Conservation (phyloP, 2,797 vertebrate species). For the Ctenochaetus hawaiiensis region DNA sequence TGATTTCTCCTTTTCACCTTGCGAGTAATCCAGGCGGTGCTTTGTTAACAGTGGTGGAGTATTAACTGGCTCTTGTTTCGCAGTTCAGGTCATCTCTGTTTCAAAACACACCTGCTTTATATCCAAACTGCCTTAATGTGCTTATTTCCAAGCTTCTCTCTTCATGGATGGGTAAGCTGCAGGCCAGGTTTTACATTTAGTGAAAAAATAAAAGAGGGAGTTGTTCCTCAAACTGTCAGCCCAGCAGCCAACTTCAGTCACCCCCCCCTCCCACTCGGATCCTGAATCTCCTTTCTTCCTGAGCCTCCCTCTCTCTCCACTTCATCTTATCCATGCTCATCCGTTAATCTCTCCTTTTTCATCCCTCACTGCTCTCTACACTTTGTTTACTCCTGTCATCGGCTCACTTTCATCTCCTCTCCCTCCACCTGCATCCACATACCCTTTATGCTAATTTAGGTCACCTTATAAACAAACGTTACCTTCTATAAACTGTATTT, state of each 20-base stretch:
- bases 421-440: conserved; percentile 17
- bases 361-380: conserved; percentile 38
- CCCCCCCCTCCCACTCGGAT: conserved; percentile 38
- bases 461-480: not conserved
- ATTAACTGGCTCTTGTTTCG: conserved; percentile 52
- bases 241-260: conserved; percentile 33
- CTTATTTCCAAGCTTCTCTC: conserved; percentile 19
- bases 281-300: conserved; percentile 50
- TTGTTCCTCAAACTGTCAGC: conserved; percentile 45
- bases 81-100: conserved; percentile 41
- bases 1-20: conserved; percentile 53
- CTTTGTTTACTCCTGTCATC: conserved; percentile 63
- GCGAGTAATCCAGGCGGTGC: conserved; percentile 30
- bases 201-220: not conserved
- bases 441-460: conserved; percentile 36
- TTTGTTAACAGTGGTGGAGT: conserved; percentile 15
- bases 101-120: conserved; percentile 34
- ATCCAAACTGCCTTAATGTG: conserved; percentile 21
- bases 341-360: conserved; percentile 68
- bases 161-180: conserved; percentile 1
- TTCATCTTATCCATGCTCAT: conserved; percentile 63
- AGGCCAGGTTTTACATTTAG: conserved; percentile 17
- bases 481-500: conserved; percentile 6
- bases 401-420: conserved; percentile 57
- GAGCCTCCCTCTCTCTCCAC: conserved; percentile 30